Evolutionary conservation across 2,888 invertebrate genomes (phyloP).

Genomic region (Torymus aiolomorphi): DNA sequence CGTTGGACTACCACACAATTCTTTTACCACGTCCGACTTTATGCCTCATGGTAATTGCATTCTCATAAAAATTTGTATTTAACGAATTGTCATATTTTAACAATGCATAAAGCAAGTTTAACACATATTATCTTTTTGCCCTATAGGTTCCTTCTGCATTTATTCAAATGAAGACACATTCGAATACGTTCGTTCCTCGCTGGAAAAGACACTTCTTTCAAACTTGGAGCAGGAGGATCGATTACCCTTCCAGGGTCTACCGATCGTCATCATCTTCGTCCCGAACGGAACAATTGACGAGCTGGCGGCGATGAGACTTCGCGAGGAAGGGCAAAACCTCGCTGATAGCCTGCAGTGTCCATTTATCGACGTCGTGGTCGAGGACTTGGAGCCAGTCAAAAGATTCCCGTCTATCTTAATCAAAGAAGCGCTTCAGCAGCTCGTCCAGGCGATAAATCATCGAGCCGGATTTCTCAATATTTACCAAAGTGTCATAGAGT

Average conservation of each 20-base stretch:
- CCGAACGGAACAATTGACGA: slow-evolving; percentile 90
- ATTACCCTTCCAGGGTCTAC: slow-evolving; percentile 88
- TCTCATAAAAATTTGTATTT: too few relatives aligned
- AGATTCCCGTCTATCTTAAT: slow-evolving; percentile 82
- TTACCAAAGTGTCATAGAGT: slow-evolving; percentile 86
- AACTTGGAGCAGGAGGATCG: slow-evolving; percentile 94
- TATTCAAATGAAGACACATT: slow-evolving; percentile 94
- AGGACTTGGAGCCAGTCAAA: slow-evolving; percentile 77
- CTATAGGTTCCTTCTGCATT: slow-evolving; percentile 86
- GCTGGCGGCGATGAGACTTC: slow-evolving; percentile 88
- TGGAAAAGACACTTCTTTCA: slow-evolving; percentile 92
- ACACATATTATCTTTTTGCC: slow-evolving; percentile 43
- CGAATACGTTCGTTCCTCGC: slow-evolving; percentile 92
- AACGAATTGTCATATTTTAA: too few relatives aligned
- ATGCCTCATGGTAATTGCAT: slow-evolving; percentile 87
- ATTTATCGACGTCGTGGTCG: slow-evolving; percentile 87
- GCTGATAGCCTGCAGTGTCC: slow-evolving; percentile 92
- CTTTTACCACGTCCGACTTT: slow-evolving; percentile 89
- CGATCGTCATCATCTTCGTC: slow-evolving; percentile 93
- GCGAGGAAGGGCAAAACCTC: slow-evolving; percentile 92
- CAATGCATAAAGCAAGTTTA: not conserved
- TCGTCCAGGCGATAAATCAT: slow-evolving; percentile 87
- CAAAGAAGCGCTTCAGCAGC: slow-evolving; percentile 84
- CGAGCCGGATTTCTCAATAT: slow-evolving; percentile 85
- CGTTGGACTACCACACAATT: slow-evolving; percentile 86